Conservation (phyloP, 2,797 vertebrate genomes). For the Percopsis omiscomaycus region DNA sequence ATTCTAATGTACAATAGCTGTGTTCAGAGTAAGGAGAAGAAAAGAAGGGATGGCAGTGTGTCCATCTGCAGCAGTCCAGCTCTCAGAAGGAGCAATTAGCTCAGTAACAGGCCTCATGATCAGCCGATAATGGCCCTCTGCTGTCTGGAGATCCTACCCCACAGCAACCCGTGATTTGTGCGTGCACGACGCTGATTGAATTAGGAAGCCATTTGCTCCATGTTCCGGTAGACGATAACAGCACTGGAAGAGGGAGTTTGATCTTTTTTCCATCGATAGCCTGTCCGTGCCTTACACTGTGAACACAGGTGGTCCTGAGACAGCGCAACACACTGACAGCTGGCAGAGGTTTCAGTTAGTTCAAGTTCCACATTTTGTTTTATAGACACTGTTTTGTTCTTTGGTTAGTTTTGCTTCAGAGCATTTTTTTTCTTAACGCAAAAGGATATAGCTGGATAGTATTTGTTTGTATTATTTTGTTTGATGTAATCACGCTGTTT, state of each 20-base stretch:
- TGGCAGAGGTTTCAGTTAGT: conserved; percentile 34
- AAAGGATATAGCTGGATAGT: conserved; percentile 1
- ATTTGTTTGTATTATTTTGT: conserved; percentile 9
- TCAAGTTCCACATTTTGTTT: conserved; percentile 24
- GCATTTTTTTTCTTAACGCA: conserved; percentile 2
- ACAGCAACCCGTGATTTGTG: conserved; percentile 87
- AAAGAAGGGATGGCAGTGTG: conserved; percentile 53
- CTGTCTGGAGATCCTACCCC: conserved; percentile 81
- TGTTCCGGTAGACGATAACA: conserved; percentile 82
- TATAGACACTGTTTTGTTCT: conserved; percentile 19
- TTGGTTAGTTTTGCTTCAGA: not conserved
- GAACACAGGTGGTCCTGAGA: conserved; percentile 18
- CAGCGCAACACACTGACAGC: conserved; percentile 43
- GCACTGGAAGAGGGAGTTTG: conserved; percentile 75
- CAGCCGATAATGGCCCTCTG: conserved; percentile 85
- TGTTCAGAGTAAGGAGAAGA: conserved; percentile 36
- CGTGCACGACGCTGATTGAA: conserved; percentile 88
- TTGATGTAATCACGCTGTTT: not conserved
- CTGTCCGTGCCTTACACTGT: conserved; percentile 54
- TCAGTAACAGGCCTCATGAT: conserved; percentile 84
- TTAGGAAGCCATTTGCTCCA: conserved; percentile 91
- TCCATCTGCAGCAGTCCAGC: conserved; percentile 65
- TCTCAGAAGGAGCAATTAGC: conserved; percentile 88
- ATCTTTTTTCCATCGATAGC: conserved; percentile 72
- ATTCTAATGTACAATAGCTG: conserved; percentile 24